A percentile compares a stretch with the other conserved stretches of the same genome.
phyloP scores from a whole-genome alignment of 2,888 invertebrate species.

The Netelia inedita region DNA sequence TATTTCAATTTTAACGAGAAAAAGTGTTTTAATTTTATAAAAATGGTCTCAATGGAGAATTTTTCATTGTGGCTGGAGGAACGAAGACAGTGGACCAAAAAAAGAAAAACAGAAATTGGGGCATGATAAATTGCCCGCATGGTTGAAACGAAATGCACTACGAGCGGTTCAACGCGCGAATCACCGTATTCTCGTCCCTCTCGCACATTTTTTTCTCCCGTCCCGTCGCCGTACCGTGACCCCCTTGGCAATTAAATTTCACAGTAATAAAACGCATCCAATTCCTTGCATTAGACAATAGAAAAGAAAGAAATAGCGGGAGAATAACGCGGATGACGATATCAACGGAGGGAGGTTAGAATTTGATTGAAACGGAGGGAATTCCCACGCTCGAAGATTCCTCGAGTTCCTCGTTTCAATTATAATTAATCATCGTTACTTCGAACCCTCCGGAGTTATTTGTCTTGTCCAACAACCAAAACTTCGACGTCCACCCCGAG shows the following conservation, averaged over 20 bases:
- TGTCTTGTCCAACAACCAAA: neutral
- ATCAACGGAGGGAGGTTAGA: constrained; percentile 3
- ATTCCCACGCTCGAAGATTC: constrained; percentile 22
- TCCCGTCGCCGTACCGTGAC: constrained; percentile 4
- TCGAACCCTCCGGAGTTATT: neutral
- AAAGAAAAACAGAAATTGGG: constrained; percentile 27
- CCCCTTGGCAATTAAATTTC: constrained; percentile 45
- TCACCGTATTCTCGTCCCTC: constrained; percentile 16
- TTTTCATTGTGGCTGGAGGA: constrained; percentile 6
- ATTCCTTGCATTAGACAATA: constrained; percentile 10
- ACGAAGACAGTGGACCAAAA: neutral
- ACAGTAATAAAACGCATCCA: constrained; percentile 58
- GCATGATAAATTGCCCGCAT: constrained; percentile 47
- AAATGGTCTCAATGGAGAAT: neutral
- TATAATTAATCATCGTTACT: constrained; percentile 51
- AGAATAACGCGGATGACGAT: neutral
- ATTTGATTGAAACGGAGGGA: constrained; percentile 26
- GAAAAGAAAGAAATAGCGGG: neutral
- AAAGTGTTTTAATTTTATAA: no score
- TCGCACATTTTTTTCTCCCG: constrained; percentile 23
- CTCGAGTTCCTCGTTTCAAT: constrained; percentile 17
- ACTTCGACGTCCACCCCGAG: constrained; percentile 5
- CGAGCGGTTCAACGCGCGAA: constrained; percentile 8
- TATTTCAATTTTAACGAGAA: no score
- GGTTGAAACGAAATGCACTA: constrained; percentile 30